Conservation (phyloP, 2,888 invertebrate species). For the Chloroclystis v-ata region DNA sequence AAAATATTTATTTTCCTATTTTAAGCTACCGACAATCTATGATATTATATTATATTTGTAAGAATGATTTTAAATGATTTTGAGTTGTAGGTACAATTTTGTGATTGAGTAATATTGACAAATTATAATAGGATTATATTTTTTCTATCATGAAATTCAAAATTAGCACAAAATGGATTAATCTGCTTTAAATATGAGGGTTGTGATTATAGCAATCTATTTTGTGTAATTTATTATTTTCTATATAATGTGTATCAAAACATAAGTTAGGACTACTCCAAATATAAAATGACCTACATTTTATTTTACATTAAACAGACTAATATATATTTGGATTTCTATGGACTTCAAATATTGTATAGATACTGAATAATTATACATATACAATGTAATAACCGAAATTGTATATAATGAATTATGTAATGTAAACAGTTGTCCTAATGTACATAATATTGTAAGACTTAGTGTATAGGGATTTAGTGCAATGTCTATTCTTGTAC, state of each 20-base stretch:
- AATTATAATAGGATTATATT: constrained; percentile 20
- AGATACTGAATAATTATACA: not conserved
- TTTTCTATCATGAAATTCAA: constrained; percentile 17
- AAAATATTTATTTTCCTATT: constrained; percentile 16
- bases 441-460: constrained; percentile 16
- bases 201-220: constrained; percentile 55
- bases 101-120: constrained; percentile 28
- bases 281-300: constrained; percentile 3
- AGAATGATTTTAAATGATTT: constrained; percentile 4
- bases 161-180: constrained; percentile 49
- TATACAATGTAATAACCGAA: too few relatives aligned
- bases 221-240: constrained; percentile 32
- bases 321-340: not conserved
- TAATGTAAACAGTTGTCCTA: not conserved
- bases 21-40: constrained; percentile 12
- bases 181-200: constrained; percentile 52
- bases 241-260: constrained; percentile 14
- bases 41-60: constrained; percentile 13
- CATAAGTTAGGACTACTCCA: constrained; percentile 7
- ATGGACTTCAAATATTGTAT: not conserved
- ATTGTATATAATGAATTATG: not conserved
- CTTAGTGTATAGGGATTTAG: constrained; percentile 26
- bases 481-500: constrained; percentile 31
- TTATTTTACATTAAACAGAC: constrained; percentile 10
- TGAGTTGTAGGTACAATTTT: constrained; percentile 15